Conservation (phyloP, 2,113 vertebrate species). For the Microtus richardsoni region DNA sequence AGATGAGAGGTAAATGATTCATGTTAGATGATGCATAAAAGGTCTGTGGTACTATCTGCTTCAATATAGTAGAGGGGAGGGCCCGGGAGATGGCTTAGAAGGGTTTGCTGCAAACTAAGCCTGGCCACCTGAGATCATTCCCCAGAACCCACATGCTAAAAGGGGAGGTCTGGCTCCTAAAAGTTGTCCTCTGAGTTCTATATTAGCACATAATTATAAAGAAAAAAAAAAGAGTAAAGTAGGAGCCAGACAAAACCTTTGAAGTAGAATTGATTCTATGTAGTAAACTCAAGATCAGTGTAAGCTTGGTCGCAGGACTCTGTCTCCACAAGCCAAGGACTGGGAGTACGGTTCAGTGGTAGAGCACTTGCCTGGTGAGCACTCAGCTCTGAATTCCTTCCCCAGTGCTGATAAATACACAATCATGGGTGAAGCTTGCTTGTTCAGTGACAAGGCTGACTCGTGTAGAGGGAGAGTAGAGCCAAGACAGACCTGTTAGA, state of each 20-base stretch:
- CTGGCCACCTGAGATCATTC: not conserved
- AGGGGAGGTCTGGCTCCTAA: not conserved
- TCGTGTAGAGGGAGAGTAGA: not conserved
- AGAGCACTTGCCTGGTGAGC: not conserved
- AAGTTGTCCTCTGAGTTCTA: not conserved
- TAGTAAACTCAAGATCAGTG: not conserved
- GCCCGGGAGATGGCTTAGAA: not conserved
- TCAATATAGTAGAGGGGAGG: not conserved
- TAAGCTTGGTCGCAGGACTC: not conserved
- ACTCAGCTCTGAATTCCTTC: not conserved
- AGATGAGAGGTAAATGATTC: not conserved
- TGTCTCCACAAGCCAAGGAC: not conserved
- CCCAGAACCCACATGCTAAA: not conserved
- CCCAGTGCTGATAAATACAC: not conserved
- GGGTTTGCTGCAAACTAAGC: not conserved
- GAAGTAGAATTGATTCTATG: not conserved
- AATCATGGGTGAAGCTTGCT: not conserved
- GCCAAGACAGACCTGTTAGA: accelerated
- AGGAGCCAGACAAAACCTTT: not conserved
- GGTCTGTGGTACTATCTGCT: not conserved
- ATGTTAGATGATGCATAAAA: not conserved
- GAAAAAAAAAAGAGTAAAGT: not conserved
- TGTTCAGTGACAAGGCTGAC: not conserved
- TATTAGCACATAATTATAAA: not conserved
- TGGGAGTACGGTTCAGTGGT: not conserved